Conservation (phyloP, 1,140 invertebrate species). For the Calliphora vicina region DNA sequence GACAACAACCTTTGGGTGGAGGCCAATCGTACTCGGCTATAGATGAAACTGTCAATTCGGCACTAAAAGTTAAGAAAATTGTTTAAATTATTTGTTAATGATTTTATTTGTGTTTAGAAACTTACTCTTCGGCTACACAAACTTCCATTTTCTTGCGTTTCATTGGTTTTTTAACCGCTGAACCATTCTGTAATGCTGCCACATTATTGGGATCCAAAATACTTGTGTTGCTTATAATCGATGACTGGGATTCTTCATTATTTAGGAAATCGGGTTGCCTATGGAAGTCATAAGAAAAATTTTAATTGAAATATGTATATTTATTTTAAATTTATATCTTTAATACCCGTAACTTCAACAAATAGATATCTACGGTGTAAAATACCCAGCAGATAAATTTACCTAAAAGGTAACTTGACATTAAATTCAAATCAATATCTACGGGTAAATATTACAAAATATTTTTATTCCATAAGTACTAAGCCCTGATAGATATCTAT, state of each 20-base stretch:
- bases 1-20: conserved; percentile 68
- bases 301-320: too few relatives aligned
- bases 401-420: too few relatives aligned
- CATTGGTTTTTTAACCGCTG: conserved; percentile 65
- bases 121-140: conserved; percentile 72
- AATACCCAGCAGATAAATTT: too few relatives aligned
- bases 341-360: too few relatives aligned
- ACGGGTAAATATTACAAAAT: too few relatives aligned
- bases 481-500: too few relatives aligned
- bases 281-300: too few relatives aligned
- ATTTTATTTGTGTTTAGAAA: conserved; percentile 15
- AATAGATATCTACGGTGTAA: too few relatives aligned
- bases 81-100: background rate
- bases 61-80: conserved; percentile 46
- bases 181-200: conserved; percentile 40
- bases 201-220: conserved; percentile 50
- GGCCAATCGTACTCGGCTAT: conserved; percentile 96
- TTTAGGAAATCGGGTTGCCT: conserved; percentile 67
- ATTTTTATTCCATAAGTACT: too few relatives aligned
- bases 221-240: conserved; percentile 71
- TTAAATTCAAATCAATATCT: too few relatives aligned
- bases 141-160: conserved; percentile 78
- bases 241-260: conserved; percentile 82
- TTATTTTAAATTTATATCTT: too few relatives aligned
- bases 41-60: conserved; percentile 82